Evolutionary conservation across 37 sponge, comb jelly and placozoan genomes (phyloP), one percentile per base, ranked within the genome.

Genomic region (Mnemiopsis leidyi): DNA sequence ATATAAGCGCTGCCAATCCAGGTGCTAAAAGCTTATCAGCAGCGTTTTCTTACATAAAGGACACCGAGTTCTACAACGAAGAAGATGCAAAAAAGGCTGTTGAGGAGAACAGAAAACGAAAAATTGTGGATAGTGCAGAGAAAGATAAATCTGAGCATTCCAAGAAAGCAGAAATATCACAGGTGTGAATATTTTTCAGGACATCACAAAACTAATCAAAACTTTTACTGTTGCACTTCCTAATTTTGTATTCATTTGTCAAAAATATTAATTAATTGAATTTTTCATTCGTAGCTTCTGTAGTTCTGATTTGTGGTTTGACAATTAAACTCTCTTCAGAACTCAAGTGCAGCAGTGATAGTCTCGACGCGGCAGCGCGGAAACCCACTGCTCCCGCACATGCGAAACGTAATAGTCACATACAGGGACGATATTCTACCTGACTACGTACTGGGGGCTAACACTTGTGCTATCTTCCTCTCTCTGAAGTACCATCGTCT

Each of bases 401-500:
- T 85, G 26, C n/a, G 90, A 0, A 85, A 85, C 30, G 90, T 85
- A 0, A 28, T 85, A 2, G 24, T 40, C 36, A 29, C 90, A 0
- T 85, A 40, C 29, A 38, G 90, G 3, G 61, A 85, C 23, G 90
- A 85, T n/a, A 38, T 85, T 39, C n/a, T 85, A 0, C 29, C 61
- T 13, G 90, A 85, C 61, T 85, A 85, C 48, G 1, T 40, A 0
- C 29, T 85, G 2, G 90, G 90, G 2, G 40, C 90, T 20, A 23
- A 21, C 16, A n/a, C 90, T 40, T 35, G 36, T 38, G 40, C 23
- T 26, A 13, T 85, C 23, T 85, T 85, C 29, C 90, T 85, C 25
- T 85, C 90, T 13, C 40, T 85, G 3, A 40, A 38, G 39, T 85
- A 85, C 61, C 90, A 85, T 61, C 32, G 90, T 13, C 90, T 85